phyloP scores from a whole-genome alignment of 2,113 vertebrate species.

The Meleagris gallopavo region DNA sequence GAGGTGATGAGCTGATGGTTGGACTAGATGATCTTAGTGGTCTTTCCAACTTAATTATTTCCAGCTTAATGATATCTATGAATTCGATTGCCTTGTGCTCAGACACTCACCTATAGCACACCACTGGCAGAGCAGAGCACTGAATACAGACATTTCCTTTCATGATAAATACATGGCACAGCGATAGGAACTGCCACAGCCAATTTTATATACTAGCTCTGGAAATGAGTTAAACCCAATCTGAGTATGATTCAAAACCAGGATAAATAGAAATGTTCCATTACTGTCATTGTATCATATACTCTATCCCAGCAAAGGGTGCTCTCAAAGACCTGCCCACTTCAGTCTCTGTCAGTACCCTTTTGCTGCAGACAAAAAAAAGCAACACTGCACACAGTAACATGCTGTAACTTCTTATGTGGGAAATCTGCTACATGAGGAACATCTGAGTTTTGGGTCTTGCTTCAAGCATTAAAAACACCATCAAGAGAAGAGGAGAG shows the following conservation, averaged over 20 bases:
- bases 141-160: neutral
- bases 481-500: neutral
- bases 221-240: neutral
- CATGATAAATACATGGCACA: neutral
- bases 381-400: neutral
- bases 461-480: neutral
- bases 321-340: neutral
- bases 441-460: neutral
- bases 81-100: neutral
- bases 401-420: neutral
- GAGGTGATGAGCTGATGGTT: no score
- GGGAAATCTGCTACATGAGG: neutral
- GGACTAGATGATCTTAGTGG: no score
- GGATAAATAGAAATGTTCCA: neutral
- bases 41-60: no score
- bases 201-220: neutral
- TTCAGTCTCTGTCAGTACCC: neutral
- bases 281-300: no score
- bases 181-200: neutral
- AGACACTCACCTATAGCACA: neutral
- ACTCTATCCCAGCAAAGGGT: neutral
- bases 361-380: neutral
- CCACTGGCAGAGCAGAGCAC: neutral
- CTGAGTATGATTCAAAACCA: rapidly evolving
- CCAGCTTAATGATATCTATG: no score